Evolutionary conservation across 2,888 invertebrate genomes (phyloP).

Genomic region (Parnassius mnemosyne): DNA sequence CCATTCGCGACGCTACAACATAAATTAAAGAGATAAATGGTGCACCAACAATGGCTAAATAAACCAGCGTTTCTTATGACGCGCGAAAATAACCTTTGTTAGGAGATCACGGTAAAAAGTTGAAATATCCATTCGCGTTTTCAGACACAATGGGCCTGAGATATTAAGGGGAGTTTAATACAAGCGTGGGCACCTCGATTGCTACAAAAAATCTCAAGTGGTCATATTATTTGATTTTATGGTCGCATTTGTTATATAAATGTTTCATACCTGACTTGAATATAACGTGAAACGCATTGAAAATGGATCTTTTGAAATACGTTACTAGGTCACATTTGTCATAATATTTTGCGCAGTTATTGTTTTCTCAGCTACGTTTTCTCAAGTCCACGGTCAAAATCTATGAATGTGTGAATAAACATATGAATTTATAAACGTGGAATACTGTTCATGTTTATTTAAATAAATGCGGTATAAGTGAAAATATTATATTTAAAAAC

Average conservation of each 20-base stretch:
- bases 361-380: conserved; percentile 37
- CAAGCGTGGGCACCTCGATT: conserved; percentile 47
- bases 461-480: no score
- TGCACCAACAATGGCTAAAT: conserved; percentile 73
- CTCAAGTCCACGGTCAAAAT: conserved; percentile 30
- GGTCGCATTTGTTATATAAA: conserved; percentile 34
- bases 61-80: conserved; percentile 71
- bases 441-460: no score
- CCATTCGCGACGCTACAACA: conserved; percentile 70
- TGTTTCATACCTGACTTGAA: conserved; percentile 11
- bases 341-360: conserved; percentile 45
- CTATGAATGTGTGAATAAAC: no score
- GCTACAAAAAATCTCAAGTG: conserved; percentile 56
- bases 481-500: no score
- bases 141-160: conserved; percentile 57
- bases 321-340: conserved; percentile 40
- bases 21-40: conserved; percentile 79
- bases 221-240: conserved; percentile 52
- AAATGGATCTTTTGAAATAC: conserved; percentile 19
- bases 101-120: conserved; percentile 61
- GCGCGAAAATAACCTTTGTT: conserved; percentile 70
- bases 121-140: conserved; percentile 59
- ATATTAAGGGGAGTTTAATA: conserved; percentile 63
- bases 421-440: no score
- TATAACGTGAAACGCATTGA: conserved; percentile 9